These are phyloP conservation scores for Drosophila austrosaltans DNA, from an alignment of 2,888 invertebrate species.

Conservation along the genomic window DNA sequence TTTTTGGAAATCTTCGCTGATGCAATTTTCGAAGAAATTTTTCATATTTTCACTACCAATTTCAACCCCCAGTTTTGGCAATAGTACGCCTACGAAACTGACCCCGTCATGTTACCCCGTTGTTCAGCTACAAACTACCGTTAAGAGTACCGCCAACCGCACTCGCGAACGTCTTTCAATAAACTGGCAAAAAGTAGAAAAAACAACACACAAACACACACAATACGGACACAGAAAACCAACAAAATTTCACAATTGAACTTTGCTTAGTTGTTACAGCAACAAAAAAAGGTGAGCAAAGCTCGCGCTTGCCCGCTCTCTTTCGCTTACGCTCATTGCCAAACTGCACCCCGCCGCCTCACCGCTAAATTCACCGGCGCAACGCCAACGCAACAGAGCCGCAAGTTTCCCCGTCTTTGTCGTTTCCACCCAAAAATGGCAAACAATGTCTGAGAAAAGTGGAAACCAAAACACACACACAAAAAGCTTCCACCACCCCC, in stretches of 20 bases:
- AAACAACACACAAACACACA: slow-evolving; percentile 45
- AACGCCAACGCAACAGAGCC: slow-evolving; percentile 63
- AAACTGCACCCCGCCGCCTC: slow-evolving; percentile 26
- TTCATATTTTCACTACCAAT: background rate
- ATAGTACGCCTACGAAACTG: slow-evolving; percentile 5
- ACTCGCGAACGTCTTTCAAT: slow-evolving; percentile 72
- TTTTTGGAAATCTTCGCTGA: background rate
- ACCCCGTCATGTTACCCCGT: slow-evolving; percentile 22
- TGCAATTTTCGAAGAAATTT: slow-evolving; percentile 5
- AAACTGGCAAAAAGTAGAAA: slow-evolving; percentile 59
- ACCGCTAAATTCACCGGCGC: slow-evolving; percentile 48
- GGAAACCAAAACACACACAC: too few relatives aligned
- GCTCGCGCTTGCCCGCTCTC: slow-evolving; percentile 30
- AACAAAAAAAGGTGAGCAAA: slow-evolving; percentile 38
- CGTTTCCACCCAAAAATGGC: slow-evolving; percentile 67
- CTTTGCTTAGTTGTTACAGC: slow-evolving; percentile 44
- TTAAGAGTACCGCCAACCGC: slow-evolving; percentile 61
- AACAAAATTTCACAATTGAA: slow-evolving; percentile 39
- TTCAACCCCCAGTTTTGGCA: slow-evolving; percentile 14
- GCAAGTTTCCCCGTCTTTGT: slow-evolving; percentile 35
- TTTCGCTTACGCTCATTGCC: slow-evolving; percentile 5
- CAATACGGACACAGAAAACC: slow-evolving; percentile 14
- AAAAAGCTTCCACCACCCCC: slow-evolving; percentile 37
- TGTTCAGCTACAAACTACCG: slow-evolving; percentile 13
- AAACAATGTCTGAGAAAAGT: slow-evolving; percentile 34